These are phyloP conservation scores for Scaptomyza graminum DNA, from an alignment of 1,140 invertebrate genomes.

Conservation along the genomic window DNA sequence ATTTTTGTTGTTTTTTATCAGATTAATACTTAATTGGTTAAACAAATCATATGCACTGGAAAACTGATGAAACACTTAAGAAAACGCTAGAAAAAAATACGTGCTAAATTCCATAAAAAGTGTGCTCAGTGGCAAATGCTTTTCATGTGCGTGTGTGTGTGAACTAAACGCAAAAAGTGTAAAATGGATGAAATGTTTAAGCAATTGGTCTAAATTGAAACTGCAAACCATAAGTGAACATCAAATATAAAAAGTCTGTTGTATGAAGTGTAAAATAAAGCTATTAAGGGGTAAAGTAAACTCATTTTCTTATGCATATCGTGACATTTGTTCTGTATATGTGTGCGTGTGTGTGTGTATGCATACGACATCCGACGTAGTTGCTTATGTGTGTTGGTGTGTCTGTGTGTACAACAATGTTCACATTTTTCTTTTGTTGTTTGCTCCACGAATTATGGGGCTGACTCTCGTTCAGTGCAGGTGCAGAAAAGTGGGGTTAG, in stretches of 20 bases:
- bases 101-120: constrained; percentile 65
- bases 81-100: constrained; percentile 57
- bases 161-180: constrained; percentile 69
- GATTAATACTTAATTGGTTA: constrained; percentile 38
- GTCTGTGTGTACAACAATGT: constrained; percentile 74
- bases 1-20: constrained; percentile 46
- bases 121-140: constrained; percentile 47
- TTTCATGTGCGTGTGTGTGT: constrained; percentile 45
- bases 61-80: constrained; percentile 36
- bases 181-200: constrained; percentile 69
- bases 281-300: constrained; percentile 36
- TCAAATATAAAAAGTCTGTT: constrained; percentile 14
- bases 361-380: constrained; percentile 31
- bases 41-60: constrained; percentile 37
- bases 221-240: constrained; percentile 21
- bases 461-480: constrained; percentile 60
- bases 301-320: constrained; percentile 58
- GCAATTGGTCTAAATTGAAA: constrained; percentile 50
- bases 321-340: constrained; percentile 65
- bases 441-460: constrained; percentile 75
- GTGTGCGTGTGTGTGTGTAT: constrained; percentile 36
- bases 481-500: constrained; percentile 79
- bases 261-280: constrained; percentile 40
- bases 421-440: constrained; percentile 80
- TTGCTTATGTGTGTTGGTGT: constrained; percentile 27